A percentile compares a stretch with the other conserved stretches of the same genome.
phyloP scores from a whole-genome alignment of 2,888 invertebrate species.

The Pterobdella sp. region DNA sequence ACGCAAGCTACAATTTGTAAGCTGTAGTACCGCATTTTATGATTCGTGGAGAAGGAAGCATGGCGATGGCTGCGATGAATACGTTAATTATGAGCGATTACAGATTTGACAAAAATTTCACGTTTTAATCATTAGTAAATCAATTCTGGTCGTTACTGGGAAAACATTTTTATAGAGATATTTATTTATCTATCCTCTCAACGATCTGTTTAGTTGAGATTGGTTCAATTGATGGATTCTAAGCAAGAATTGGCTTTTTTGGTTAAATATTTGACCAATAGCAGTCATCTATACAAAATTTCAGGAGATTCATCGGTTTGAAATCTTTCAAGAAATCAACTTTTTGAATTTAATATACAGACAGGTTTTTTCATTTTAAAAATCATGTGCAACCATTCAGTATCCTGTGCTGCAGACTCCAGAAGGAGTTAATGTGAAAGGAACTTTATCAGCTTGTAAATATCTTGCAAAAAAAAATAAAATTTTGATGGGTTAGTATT shows the following conservation, averaged over 20 bases:
- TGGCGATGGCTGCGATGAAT: too few relatives aligned
- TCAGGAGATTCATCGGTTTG: neutral
- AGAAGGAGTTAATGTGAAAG: neutral
- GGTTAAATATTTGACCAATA: neutral
- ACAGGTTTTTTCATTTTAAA: neutral
- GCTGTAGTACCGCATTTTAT: too few relatives aligned
- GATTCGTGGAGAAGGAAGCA: too few relatives aligned
- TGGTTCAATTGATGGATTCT: too few relatives aligned
- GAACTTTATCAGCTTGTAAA: neutral
- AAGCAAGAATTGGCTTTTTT: neutral
- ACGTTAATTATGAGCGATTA: too few relatives aligned
- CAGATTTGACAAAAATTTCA: too few relatives aligned
- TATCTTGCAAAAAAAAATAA: neutral
- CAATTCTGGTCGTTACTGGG: too few relatives aligned
- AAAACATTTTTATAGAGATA: too few relatives aligned
- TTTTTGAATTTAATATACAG: neutral
- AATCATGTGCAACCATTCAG: neutral
- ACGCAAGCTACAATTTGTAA: too few relatives aligned
- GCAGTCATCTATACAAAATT: neutral
- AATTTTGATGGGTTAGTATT: neutral
- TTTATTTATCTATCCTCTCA: too few relatives aligned
- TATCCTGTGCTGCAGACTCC: neutral
- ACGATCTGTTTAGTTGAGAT: too few relatives aligned
- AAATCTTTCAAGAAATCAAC: neutral
- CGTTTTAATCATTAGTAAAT: too few relatives aligned